Conservation (phyloP, 2,888 invertebrate genomes). For the Melieria omissa region DNA sequence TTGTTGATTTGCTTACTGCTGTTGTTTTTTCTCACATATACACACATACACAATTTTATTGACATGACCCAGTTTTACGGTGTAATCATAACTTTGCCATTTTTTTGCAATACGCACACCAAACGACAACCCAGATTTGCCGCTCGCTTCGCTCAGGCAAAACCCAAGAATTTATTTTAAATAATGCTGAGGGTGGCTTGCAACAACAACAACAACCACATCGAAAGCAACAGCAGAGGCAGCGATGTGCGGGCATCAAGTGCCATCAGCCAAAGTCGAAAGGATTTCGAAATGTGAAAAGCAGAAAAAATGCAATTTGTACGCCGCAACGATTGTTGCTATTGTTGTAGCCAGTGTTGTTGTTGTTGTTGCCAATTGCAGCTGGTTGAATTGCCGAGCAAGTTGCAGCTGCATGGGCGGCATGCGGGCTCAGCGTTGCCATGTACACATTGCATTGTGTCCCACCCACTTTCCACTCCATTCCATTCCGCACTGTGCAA, state of each 20-base stretch:
- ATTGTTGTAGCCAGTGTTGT: conserved; percentile 5
- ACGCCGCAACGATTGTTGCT: conserved; percentile 15
- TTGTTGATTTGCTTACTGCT: conserved; percentile 20
- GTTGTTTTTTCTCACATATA: not conserved
- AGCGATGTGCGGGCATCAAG: no score
- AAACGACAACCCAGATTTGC: not conserved
- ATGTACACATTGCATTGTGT: no score
- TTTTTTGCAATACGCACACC: not conserved
- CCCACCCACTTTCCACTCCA: no score
- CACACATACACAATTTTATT: conserved; percentile 26
- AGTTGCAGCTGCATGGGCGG: no score
- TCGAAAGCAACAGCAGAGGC: not conserved
- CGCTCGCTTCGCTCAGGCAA: no score
- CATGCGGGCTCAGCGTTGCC: no score
- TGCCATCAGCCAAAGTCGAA: not conserved
- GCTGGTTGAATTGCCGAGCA: no score
- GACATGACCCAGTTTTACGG: conserved; percentile 37
- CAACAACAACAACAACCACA: not conserved
- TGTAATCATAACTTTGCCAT: conserved; percentile 29
- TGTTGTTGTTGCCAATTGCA: not conserved
- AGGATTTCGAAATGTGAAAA: conserved; percentile 13
- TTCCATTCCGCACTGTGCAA: no score
- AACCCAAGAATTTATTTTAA: conserved; percentile 1
- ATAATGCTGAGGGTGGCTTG: conserved; percentile 2
- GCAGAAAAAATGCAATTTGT: conserved; percentile 28